A percentile compares a stretch with the other conserved stretches of the same genome.
Evolutionary conservation across 2,113 vertebrate genomes (phyloP).

Genomic region (Zootoca vivipara): DNA sequence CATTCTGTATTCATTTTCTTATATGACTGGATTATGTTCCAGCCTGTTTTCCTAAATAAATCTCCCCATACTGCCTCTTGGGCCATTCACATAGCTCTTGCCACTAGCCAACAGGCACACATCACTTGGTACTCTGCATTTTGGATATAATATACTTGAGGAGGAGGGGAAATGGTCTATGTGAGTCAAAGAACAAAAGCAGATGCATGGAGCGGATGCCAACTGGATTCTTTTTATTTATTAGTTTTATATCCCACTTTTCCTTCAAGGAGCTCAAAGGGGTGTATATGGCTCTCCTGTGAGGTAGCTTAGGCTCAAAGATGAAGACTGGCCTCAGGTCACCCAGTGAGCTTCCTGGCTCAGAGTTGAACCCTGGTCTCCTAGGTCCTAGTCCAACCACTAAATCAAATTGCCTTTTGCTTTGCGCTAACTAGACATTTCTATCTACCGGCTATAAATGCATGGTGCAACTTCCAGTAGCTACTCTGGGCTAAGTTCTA

Average conservation of each 20-base stretch:
- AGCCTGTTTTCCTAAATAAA: not conserved
- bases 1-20: not conserved
- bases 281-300: too few relatives aligned
- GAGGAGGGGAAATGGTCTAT: not conserved
- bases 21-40: not conserved
- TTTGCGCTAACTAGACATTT: not conserved
- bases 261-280: too few relatives aligned
- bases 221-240: too few relatives aligned
- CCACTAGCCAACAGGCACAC: not conserved
- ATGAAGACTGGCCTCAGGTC: too few relatives aligned
- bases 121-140: not conserved
- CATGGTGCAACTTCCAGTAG: not conserved
- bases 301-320: too few relatives aligned
- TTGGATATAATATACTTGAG: not conserved
- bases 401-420: too few relatives aligned
- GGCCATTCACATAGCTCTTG: not conserved
- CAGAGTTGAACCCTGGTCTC: too few relatives aligned
- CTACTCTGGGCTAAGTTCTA: not conserved
- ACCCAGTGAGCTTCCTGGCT: too few relatives aligned
- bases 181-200: too few relatives aligned
- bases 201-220: not conserved
- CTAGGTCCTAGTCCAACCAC: too few relatives aligned
- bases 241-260: too few relatives aligned
- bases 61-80: not conserved
- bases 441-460: not conserved